A percentile compares a stretch with the other conserved stretches of the same genome.
These are phyloP conservation scores for Ceyx cyanopectus DNA, from an alignment of 2,113 vertebrate species.

Conservation along the genomic window DNA sequence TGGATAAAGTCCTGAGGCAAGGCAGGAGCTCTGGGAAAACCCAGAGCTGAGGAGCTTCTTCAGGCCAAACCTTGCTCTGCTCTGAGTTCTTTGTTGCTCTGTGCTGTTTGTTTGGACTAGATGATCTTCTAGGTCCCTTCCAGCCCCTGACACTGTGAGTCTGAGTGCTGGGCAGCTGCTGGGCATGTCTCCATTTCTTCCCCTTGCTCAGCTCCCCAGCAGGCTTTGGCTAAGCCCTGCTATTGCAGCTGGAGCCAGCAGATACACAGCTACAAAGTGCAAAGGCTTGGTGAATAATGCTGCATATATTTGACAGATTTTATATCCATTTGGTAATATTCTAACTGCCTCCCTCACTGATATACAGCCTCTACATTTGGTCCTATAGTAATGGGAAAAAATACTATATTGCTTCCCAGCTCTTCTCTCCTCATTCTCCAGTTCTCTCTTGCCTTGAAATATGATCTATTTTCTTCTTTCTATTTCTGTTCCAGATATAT, in stretches of 20 bases:
- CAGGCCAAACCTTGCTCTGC: background rate
- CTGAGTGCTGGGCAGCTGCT: background rate
- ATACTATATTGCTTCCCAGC: constrained; percentile 55
- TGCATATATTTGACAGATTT: constrained; percentile 62
- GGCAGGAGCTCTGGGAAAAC: background rate
- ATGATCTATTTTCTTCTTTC: constrained; percentile 63
- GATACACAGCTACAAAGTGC: background rate
- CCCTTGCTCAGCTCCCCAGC: constrained; percentile 1
- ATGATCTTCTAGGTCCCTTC: too few relatives aligned
- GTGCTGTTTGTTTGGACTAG: background rate
- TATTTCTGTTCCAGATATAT: constrained; percentile 44
- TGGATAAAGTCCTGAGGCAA: background rate
- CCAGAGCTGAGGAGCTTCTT: background rate
- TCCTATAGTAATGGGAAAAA: constrained; percentile 60
- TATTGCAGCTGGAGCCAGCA: constrained; percentile 28
- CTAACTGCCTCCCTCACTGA: constrained; percentile 57
- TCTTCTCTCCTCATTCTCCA: constrained; percentile 69
- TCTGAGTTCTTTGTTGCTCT: background rate
- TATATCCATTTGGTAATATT: constrained; percentile 66
- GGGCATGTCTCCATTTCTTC: constrained; percentile 42
- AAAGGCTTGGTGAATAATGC: constrained; percentile 64
- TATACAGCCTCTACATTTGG: constrained; percentile 59
- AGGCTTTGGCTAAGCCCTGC: constrained; percentile 33
- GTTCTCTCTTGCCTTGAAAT: constrained; percentile 65
- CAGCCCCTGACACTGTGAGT: too few relatives aligned